Evolutionary conservation across 2,888 invertebrate species (phyloP), one percentile per base, ranked within the genome.

Genomic region (Halictus ligatus): DNA sequence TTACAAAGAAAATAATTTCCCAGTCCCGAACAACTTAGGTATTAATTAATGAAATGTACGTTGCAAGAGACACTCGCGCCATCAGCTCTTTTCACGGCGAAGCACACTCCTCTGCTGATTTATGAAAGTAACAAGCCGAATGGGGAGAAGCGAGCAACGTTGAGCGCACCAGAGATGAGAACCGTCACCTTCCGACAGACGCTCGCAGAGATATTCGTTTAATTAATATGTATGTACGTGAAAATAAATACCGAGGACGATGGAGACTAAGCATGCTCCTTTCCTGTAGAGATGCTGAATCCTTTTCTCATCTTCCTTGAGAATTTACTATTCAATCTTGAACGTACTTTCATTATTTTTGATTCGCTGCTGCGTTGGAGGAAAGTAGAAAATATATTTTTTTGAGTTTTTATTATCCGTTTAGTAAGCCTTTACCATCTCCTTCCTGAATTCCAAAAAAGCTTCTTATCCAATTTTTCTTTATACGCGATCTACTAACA

Each of bases 101-200:
- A 35, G 29, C 29, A 54, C 29, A 54, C 35, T 54, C n/a, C 13
- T 12, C 35, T 35, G 35, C 6, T 54, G 29, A 74, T 54, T 74
- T 74, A 54, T 74, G 21, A 54, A 54, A 35, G 54, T 21, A 46
- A 71, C 74, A 74, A 18, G 21, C 21, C 18, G 74, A 21, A 74
- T 54, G 50, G 0, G 4, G 29, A 29, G 12, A n/a, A 25, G 12
- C 6, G 25, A 4, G 18, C 8, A 6, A 21, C 13, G 21, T 35
- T n/a, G 35, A 8, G 15, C 12, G 15, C 50, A 58, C 58, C n/a
- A n/a, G 50, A 74, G 21, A 74, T n/a, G 18, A 21, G 35, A 74
- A 73, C 25, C 71, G 29, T 29, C 25, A 21, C 73, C 10, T 35
- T 21, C 29, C 29, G 29, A 48, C 25, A 48, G 3, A 73, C 18